These are phyloP conservation scores for Tragelaphus buxtoni DNA, from an alignment of 2,113 vertebrate genomes.

Conservation along the genomic window DNA sequence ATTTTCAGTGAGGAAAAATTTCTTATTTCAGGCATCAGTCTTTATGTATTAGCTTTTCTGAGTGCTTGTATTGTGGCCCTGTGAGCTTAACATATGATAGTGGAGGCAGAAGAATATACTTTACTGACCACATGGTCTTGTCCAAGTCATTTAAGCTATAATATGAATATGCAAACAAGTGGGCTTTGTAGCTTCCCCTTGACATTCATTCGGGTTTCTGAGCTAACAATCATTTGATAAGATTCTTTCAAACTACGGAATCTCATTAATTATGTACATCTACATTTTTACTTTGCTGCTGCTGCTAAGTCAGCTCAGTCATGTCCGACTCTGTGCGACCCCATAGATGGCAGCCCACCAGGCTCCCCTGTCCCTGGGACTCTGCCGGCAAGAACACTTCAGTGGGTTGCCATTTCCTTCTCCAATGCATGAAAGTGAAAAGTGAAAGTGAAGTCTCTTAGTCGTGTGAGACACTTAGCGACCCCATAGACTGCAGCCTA, in stretches of 20 bases:
- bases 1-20: background rate
- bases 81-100: background rate
- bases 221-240: background rate
- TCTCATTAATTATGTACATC: background rate
- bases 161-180: background rate
- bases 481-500: too few species aligned
- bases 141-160: background rate
- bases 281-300: background rate
- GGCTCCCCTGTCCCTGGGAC: too few species aligned
- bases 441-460: too few species aligned
- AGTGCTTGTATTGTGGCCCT: background rate
- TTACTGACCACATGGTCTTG: background rate
- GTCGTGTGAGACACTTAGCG: rapidly evolving
- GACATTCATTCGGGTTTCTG: background rate
- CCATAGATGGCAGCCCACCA: rapidly evolving
- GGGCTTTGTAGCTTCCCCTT: background rate
- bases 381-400: too few species aligned
- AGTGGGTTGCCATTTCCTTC: too few species aligned
- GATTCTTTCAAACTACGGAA: background rate
- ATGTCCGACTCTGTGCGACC: too few species aligned
- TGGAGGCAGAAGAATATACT: background rate
- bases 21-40: background rate
- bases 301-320: too few species aligned
- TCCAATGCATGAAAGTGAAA: too few species aligned
- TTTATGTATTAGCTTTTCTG: background rate